Evolutionary conservation across 1,140 invertebrate genomes (phyloP).

Genomic region (Octopus sinensis): DNA sequence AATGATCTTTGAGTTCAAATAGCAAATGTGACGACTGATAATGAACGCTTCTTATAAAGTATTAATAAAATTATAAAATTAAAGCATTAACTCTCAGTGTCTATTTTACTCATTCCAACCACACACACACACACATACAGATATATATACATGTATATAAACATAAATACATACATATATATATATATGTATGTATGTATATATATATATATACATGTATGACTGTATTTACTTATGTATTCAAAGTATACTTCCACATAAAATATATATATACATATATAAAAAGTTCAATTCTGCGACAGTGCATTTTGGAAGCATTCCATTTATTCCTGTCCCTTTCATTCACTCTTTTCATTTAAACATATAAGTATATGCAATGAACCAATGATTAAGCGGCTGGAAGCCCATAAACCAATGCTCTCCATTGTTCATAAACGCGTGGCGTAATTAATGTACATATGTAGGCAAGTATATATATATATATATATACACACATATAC

Average conservation of each 20-base stretch:
- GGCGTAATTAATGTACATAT: neutral
- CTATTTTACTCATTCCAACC: no score
- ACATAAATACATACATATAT: accelerated
- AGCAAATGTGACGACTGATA: neutral
- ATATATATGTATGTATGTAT: no score
- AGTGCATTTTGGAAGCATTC: neutral
- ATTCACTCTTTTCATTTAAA: neutral
- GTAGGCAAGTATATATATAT: neutral
- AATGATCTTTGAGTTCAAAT: neutral
- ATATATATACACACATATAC: neutral
- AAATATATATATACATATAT: no score
- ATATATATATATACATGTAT: no score
- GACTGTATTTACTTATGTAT: no score
- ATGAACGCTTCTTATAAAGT: neutral
- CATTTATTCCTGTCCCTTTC: neutral
- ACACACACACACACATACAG: no score
- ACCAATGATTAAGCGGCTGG: neutral
- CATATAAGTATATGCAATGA: neutral
- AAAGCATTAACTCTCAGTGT: no score
- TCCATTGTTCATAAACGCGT: neutral
- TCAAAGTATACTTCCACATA: no score
- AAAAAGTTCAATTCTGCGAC: no score
- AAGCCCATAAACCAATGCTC: neutral
- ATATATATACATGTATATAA: no score
- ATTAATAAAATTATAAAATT: neutral